Evolutionary conservation across 2,113 vertebrate species (phyloP).

Genomic region (Emberiza fucata): DNA sequence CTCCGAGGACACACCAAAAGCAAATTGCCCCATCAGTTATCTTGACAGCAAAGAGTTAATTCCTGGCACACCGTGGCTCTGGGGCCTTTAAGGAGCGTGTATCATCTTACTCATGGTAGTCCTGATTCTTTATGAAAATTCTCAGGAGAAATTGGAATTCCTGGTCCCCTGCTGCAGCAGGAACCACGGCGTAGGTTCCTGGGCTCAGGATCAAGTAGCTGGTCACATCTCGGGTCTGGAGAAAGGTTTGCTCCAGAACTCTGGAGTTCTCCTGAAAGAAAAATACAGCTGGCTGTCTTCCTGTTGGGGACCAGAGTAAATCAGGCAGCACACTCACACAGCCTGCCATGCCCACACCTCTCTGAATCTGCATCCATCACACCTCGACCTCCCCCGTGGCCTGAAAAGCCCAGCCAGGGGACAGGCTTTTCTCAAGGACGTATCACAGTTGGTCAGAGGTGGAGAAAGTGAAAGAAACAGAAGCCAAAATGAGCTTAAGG

Average conservation of each 20-base stretch:
- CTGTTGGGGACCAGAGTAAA: conserved; percentile 4
- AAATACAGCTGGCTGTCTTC: background rate
- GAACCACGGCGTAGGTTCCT: conserved; percentile 56
- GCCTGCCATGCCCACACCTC: background rate
- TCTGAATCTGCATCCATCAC: background rate
- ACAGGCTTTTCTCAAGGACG: background rate
- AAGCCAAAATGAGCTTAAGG: background rate
- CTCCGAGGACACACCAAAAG: background rate
- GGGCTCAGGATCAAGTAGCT: conserved; percentile 26
- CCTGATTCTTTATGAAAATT: conserved; percentile 65
- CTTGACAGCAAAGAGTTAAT: background rate
- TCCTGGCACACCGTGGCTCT: background rate
- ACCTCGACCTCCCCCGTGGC: background rate
- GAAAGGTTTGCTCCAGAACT: background rate
- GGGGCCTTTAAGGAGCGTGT: background rate
- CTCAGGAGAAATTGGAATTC: conserved; percentile 64
- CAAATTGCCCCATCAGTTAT: background rate
- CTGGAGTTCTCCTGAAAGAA: conserved; percentile 32
- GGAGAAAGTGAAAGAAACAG: background rate
- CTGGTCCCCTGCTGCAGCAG: background rate
- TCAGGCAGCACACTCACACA: background rate
- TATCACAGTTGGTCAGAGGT: background rate
- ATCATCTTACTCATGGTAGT: conserved; percentile 45
- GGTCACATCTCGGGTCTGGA: conserved; percentile 38
- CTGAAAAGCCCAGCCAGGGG: background rate